Evolutionary conservation across 2,797 vertebrate genomes (phyloP), one percentile per base, ranked within the genome.

Genomic region (Telmatherina bonti): DNA sequence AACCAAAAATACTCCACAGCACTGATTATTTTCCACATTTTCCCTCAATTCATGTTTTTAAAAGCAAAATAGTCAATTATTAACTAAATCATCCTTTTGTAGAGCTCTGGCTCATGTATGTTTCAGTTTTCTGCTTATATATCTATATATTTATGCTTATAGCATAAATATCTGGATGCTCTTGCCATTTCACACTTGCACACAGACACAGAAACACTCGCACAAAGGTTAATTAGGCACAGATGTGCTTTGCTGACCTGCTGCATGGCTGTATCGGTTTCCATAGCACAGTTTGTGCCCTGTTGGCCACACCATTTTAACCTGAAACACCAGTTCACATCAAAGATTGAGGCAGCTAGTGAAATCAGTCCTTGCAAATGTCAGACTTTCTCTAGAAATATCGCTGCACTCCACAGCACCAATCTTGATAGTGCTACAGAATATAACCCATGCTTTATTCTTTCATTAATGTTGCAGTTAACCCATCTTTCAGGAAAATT

Each of bases 181-280:
- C 43, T 52, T 66, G 56, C 61, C 8, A 9, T 67, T 47, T 77
- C 31, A 38, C 56, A 61, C 67, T 31, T 58, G 31, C 16, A 51
- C 70, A 51, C 69, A 60, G 67, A 68, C 76, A 53, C 51, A 64
- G 1, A 16, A 9, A 4, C 61, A 65, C 26, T 72, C 36, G 38
- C 62, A 78, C 60, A 81, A n/a, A 82, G 76, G 79, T 81, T 85
- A 87, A 90, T 91, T 85, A 85, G 83, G 71, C 80, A 76, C 76
- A 85, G 85, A 87, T 90, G 83, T 70, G 69, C 72, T 79, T 77
- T 9, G 56, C 49, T 83, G 84, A 89, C 84, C 88, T 43, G 77
- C 79, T 69, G 70, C 68, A 81, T 84, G 30, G 78, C 82, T 29
- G 47, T 82, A 84, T 81, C 85, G 79, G 62, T 82, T 59, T 84